Evolutionary conservation across 2,888 invertebrate genomes (phyloP), one percentile per base, ranked within the genome.

Genomic region (Drosophila falleni): DNA sequence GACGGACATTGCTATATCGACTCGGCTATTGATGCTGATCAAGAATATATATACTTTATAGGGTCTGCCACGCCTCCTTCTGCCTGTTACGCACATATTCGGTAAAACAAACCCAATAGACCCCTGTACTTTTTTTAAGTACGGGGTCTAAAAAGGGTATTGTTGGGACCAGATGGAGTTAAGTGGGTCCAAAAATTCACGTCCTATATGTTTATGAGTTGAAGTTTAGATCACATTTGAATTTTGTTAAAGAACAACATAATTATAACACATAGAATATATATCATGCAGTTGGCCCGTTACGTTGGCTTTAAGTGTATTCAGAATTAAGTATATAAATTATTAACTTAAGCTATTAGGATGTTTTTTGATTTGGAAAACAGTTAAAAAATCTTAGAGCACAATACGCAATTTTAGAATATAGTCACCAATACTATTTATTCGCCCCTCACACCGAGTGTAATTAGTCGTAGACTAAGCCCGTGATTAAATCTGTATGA

Each of bases 391-490:
- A 10, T 23, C 11, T 31, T 8, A 2, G n/a, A 37, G 37, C 33
- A 5, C 23, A 49, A 5, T 19, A 5, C 16, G 16, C 13, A 3
- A 13, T 35, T 16, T 5, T n/a, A 6, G 11, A 13, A 50, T 19
- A 41, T 26, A 33, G 8, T 16, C 9, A n/a, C 26, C 3, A 44
- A 63, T 19, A 60, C 44, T 33, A 39, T 37, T 23, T 37, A 51
- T 49, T 46, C 54, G 35, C 35, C 19, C 37, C 16, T 10, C 23
- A 16, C 31, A 50, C 54, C 51, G 15, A 3, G 11, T 31, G 58
- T 41, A 53, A 65, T 74, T 46, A 67, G 63, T 63, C 56, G 44
- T 37, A 44, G 41, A 37, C 41, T 60, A 37, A 41, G 64, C 49
- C 35, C 19, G 29, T 29, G 29, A 41, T 60, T 64, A 54, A 41